Evolutionary conservation across 2,797 vertebrate species (phyloP).

Genomic region (Amphiprion clarkii): DNA sequence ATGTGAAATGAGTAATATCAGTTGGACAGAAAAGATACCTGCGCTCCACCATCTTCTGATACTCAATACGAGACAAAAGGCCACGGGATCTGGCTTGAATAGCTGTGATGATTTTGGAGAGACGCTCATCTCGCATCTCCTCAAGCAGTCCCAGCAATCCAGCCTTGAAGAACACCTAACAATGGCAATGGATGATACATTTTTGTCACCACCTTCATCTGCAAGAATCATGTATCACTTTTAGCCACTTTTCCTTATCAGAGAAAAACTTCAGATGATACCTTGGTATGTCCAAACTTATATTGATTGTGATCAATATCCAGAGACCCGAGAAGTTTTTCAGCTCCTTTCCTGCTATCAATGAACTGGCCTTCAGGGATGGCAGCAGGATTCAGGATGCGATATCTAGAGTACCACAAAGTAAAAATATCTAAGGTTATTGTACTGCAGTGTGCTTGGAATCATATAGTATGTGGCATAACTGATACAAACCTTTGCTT

Average conservation of each 20-base stretch:
- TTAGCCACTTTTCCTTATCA: background rate
- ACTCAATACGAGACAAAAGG: conserved; percentile 88
- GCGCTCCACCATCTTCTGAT: conserved; percentile 89
- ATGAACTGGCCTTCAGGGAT: conserved; percentile 86
- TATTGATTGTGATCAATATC: conserved; percentile 86
- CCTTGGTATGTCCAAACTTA: conserved; percentile 86
- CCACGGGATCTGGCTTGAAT: conserved; percentile 90
- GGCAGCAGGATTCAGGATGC: conserved; percentile 82
- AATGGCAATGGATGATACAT: background rate
- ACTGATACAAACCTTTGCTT: conserved; percentile 84
- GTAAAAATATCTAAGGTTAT: background rate
- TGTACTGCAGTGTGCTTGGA: conserved; percentile 43
- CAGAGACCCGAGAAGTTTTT: conserved; percentile 82
- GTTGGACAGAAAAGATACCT: conserved; percentile 74
- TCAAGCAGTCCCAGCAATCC: conserved; percentile 91
- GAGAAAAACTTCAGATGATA: conserved; percentile 66
- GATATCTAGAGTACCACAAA: conserved; percentile 70
- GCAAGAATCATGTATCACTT: background rate
- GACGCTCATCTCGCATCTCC: conserved; percentile 92
- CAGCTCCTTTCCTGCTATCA: conserved; percentile 83
- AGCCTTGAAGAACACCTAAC: conserved; percentile 93
- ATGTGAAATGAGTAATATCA: background rate
- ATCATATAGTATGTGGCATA: background rate
- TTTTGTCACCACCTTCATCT: background rate
- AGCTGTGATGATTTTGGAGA: conserved; percentile 89